These are phyloP conservation scores for Noctua janthe DNA, from an alignment of 2,888 invertebrate genomes.

Conservation along the genomic window DNA sequence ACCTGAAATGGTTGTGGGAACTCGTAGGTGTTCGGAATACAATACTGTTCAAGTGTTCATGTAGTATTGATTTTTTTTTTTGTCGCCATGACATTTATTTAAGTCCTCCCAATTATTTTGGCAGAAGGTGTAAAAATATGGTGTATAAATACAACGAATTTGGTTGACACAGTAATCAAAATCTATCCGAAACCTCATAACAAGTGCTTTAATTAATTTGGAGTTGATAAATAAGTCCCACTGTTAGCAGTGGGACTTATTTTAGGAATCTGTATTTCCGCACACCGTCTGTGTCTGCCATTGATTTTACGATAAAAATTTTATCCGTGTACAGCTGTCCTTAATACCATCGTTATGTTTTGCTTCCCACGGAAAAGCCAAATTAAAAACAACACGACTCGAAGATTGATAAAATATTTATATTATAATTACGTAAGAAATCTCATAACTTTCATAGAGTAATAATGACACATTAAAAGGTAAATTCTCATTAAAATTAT, in stretches of 20 bases:
- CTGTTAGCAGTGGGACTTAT: neutral
- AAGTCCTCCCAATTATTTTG: neutral
- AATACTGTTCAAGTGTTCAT: constrained; percentile 4
- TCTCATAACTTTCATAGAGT: neutral
- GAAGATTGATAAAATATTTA: neutral
- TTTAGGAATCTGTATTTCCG: neutral
- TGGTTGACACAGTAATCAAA: constrained; percentile 21
- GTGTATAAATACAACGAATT: constrained; percentile 5
- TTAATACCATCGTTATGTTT: neutral
- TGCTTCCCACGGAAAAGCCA: neutral
- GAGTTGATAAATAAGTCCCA: too few relatives aligned
- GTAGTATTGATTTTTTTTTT: constrained; percentile 8
- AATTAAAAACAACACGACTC: neutral
- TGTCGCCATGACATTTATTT: constrained; percentile 2
- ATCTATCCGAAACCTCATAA: constrained; percentile 18
- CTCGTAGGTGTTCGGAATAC: constrained; percentile 25
- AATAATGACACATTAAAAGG: neutral
- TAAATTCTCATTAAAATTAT: neutral
- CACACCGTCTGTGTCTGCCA: neutral
- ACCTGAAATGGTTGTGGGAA: neutral
- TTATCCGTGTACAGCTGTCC: neutral
- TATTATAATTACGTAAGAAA: neutral
- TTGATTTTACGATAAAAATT: neutral
- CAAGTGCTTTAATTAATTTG: constrained; percentile 42
- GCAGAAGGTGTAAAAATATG: neutral